A percentile compares a stretch with the other conserved stretches of the same genome.
These are phyloP conservation scores for Acanthornis magna DNA, from an alignment of 2,797 vertebrate genomes.

Conservation along the genomic window DNA sequence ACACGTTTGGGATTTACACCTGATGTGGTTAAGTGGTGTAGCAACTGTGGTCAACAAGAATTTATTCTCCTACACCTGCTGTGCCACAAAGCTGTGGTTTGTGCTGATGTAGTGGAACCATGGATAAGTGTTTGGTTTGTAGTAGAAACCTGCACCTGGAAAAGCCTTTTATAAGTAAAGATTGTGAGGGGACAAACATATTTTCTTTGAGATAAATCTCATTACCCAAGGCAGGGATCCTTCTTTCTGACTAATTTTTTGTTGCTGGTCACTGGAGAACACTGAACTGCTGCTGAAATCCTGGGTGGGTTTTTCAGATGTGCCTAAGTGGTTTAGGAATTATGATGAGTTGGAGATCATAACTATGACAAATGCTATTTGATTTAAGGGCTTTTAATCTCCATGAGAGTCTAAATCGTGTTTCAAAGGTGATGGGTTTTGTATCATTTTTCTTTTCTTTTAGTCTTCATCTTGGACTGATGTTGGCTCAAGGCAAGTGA, in stretches of 20 bases:
- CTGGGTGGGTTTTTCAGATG: neutral
- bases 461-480: neutral
- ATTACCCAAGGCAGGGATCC: neutral
- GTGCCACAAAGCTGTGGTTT: neutral
- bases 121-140: neutral
- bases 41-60: neutral
- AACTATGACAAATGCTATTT: neutral
- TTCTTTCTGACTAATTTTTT: neutral
- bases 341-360: neutral
- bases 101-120: neutral
- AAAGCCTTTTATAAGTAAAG: neutral
- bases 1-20: neutral
- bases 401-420: rapidly evolving
- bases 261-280: neutral
- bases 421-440: neutral
- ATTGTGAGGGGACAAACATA: neutral
- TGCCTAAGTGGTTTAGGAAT: neutral
- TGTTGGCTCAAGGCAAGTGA: neutral
- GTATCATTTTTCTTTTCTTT: neutral
- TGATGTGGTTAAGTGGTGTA: neutral
- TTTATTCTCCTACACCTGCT: neutral
- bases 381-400: neutral
- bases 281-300: neutral
- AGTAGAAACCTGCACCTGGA: neutral
- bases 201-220: neutral